These are phyloP conservation scores for Bombycilla garrulus DNA, from an alignment of 2,113 vertebrate genomes.

Conservation along the genomic window DNA sequence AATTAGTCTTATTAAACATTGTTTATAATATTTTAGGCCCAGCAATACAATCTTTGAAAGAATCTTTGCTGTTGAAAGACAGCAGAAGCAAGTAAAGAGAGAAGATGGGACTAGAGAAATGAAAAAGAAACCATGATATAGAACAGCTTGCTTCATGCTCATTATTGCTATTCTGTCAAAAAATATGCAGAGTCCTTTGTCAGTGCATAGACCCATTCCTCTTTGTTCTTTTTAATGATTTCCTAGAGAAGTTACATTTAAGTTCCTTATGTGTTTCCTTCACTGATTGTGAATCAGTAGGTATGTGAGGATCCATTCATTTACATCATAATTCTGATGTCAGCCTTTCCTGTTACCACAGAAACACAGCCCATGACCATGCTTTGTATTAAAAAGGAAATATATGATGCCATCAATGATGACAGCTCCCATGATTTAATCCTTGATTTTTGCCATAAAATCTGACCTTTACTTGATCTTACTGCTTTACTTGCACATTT, in stretches of 20 bases:
- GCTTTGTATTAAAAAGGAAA: constrained; percentile 45
- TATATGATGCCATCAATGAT: constrained; percentile 10
- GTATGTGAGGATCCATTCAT: constrained; percentile 32
- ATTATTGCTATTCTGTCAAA: constrained; percentile 31
- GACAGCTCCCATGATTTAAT: constrained; percentile 43
- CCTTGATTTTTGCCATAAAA: constrained; percentile 47
- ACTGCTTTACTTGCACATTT: constrained; percentile 21
- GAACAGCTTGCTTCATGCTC: constrained; percentile 3
- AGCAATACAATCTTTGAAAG: not conserved
- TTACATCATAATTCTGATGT: constrained; percentile 42
- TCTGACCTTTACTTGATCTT: constrained; percentile 48
- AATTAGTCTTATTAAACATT: not conserved
- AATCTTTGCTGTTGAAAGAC: not conserved
- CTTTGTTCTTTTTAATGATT: constrained; percentile 55
- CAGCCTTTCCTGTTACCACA: constrained; percentile 34
- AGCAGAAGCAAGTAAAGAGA: not conserved
- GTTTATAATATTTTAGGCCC: not conserved
- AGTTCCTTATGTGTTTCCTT: not conserved
- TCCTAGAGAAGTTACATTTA: not conserved
- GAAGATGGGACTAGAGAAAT: not conserved
- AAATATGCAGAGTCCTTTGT: not conserved
- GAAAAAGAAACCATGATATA: not conserved
- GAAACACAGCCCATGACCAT: constrained; percentile 25
- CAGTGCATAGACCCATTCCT: not conserved
- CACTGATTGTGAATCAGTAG: constrained; percentile 8